Conservation (phyloP, 2,797 vertebrate species). For the Furcifer pardalis region DNA sequence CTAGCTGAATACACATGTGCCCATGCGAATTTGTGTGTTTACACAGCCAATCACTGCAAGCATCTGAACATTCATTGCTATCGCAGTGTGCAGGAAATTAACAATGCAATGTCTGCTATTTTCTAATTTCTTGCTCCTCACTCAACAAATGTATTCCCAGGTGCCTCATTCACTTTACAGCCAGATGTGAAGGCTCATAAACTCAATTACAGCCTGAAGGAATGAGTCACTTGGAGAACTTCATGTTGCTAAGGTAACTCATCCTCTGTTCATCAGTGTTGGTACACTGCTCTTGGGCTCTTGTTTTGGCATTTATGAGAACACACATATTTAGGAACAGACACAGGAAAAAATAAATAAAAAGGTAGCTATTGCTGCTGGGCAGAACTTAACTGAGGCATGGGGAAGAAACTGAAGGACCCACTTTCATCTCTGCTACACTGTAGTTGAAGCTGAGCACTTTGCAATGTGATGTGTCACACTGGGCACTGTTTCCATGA, state of each 20-base stretch:
- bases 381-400: not conserved
- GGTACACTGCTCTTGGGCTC: conserved; percentile 24
- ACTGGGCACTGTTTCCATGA: not conserved
- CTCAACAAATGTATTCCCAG: conserved; percentile 44
- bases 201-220: conserved; percentile 43
- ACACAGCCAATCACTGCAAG: not conserved
- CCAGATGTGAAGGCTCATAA: conserved; percentile 45
- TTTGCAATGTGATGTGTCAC: not conserved
- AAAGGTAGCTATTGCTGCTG: not conserved
- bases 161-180: conserved; percentile 44
- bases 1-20: no score
- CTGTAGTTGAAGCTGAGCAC: not conserved
- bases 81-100: conserved; percentile 36
- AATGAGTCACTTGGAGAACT: conserved; percentile 25
- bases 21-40: not conserved
- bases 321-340: not conserved
- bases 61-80: conserved; percentile 25
- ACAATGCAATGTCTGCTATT: conserved; percentile 46
- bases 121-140: conserved; percentile 40
- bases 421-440: not conserved
- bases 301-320: conserved; percentile 24
- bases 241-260: conserved; percentile 55
- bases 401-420: not conserved
- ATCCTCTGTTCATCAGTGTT: conserved; percentile 10
- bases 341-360: conserved; percentile 25